A percentile compares a stretch with the other conserved stretches of the same genome.
These are phyloP conservation scores for Dynastes maya DNA, from an alignment of 2,888 invertebrate genomes.

Conservation along the genomic window DNA sequence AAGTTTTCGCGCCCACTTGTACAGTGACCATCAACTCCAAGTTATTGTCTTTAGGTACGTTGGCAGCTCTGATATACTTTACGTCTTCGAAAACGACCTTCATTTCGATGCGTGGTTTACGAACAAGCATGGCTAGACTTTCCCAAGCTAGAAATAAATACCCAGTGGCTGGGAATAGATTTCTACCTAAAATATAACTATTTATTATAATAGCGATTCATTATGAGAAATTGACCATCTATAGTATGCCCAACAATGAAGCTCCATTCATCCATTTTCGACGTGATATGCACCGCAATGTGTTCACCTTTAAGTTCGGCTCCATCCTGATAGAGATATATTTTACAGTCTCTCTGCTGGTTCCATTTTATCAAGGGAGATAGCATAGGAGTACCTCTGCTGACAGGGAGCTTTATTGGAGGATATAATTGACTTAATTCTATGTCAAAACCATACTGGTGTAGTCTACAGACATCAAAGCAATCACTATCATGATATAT, in stretches of 20 bases:
- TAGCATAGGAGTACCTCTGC: slow-evolving; percentile 88
- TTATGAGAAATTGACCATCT: slow-evolving; percentile 77
- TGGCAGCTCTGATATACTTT: too few relatives aligned
- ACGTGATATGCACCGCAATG: slow-evolving; percentile 74
- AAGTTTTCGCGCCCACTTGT: slow-evolving; percentile 58
- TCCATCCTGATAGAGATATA: slow-evolving; percentile 79
- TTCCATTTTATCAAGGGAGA: slow-evolving; percentile 92
- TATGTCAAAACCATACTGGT: slow-evolving; percentile 83
- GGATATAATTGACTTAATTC: too few relatives aligned
- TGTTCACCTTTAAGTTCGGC: slow-evolving; percentile 81
- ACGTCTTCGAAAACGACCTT: too few relatives aligned
- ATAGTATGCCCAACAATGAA: slow-evolving; percentile 88
- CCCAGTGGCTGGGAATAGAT: too few relatives aligned
- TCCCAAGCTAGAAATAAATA: too few relatives aligned
- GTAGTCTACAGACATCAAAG: slow-evolving; percentile 76
- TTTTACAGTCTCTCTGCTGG: slow-evolving; percentile 84
- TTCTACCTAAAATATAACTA: too few relatives aligned
- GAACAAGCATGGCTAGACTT: too few relatives aligned
- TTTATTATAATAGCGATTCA: not conserved
- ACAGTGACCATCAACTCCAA: slow-evolving; percentile 60
- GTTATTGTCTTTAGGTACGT: too few relatives aligned
- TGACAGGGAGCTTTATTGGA: slow-evolving; percentile 89
- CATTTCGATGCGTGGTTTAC: too few relatives aligned
- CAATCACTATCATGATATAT: not conserved
- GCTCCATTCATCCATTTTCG: too few relatives aligned